Percentiles rank a stretch among this genome's conserved stretches.
Evolutionary conservation across 30 jellyfish, hydroid and myxozoan species (phyloP).

Genomic region (Turritopsis rubra): DNA sequence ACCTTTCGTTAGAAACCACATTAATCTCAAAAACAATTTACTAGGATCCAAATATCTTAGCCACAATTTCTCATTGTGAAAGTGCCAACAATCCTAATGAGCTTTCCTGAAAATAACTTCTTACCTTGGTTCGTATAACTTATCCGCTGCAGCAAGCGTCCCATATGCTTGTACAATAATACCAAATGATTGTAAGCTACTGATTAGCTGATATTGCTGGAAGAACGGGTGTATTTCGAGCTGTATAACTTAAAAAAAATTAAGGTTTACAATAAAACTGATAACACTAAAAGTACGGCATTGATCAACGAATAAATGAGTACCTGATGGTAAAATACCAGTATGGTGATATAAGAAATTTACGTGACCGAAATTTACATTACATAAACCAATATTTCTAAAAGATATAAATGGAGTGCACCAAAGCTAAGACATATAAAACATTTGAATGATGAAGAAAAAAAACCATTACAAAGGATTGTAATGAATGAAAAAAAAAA

Average conservation of each 20-base stretch:
- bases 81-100: too few species aligned
- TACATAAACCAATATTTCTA: conserved; percentile 4
- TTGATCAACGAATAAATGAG: neutral
- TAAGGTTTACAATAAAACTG: too few species aligned
- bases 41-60: too few species aligned
- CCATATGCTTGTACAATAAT: neutral
- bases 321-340: neutral
- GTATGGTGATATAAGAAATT: conserved; percentile 12
- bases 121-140: conserved; percentile 12
- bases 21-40: too few species aligned
- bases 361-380: neutral
- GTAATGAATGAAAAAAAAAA: too few species aligned
- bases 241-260: neutral
- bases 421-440: neutral
- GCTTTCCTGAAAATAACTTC: too few species aligned
- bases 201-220: neutral
- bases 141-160: neutral
- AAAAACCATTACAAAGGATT: too few species aligned
- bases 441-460: neutral
- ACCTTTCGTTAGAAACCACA: too few species aligned
- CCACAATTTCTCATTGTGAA: too few species aligned
- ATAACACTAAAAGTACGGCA: too few species aligned
- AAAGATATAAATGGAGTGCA: neutral
- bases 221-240: conserved; percentile 12
- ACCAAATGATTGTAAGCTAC: neutral